A percentile compares a stretch with the other conserved stretches of the same genome.
Evolutionary conservation across 2,797 vertebrate genomes (phyloP).

Genomic region (Dipus sagitta): DNA sequence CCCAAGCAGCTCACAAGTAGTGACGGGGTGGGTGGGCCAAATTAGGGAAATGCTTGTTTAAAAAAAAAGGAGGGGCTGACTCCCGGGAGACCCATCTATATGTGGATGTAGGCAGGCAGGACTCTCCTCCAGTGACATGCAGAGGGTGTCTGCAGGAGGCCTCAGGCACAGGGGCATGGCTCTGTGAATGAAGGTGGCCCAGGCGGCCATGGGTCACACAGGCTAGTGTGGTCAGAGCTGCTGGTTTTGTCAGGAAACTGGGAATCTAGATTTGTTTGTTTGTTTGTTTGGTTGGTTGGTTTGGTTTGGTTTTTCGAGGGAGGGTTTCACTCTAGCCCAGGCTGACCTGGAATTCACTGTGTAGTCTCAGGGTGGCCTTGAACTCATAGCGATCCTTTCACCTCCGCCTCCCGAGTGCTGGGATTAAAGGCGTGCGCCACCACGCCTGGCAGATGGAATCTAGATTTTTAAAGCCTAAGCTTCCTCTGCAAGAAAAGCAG

Average conservation of each 20-base stretch:
- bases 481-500: neutral
- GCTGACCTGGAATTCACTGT: too few species aligned
- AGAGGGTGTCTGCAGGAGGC: neutral
- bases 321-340: too few species aligned
- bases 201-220: too few species aligned
- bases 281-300: too few species aligned
- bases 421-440: too few species aligned
- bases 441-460: too few species aligned
- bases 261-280: neutral
- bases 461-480: neutral
- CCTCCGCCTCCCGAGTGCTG: too few species aligned
- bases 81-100: accelerated
- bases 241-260: neutral
- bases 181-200: accelerated
- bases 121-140: accelerated
- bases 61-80: neutral
- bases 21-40: neutral
- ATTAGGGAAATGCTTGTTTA: too few species aligned
- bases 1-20: accelerated
- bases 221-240: neutral
- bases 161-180: neutral
- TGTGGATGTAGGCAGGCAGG: neutral
- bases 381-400: too few species aligned
- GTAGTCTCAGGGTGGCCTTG: too few species aligned
- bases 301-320: too few species aligned